Evolutionary conservation across 2,797 vertebrate species (phyloP).

Genomic region (Phoeniculus purpureus): DNA sequence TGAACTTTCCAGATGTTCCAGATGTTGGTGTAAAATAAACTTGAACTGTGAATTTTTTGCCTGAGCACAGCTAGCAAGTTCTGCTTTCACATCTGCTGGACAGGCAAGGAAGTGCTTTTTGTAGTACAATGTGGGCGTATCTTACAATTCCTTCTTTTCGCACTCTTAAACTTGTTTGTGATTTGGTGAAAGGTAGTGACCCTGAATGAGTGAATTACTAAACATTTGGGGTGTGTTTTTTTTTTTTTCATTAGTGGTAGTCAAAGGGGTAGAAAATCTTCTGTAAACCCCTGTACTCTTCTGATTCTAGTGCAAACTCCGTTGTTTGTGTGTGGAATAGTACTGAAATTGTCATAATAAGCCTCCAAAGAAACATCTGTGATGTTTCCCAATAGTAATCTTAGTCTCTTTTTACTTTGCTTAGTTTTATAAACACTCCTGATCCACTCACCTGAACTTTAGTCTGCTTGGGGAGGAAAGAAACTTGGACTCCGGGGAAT

Average conservation of each 20-base stretch:
- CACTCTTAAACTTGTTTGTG: neutral
- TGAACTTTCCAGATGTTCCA: neutral
- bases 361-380: neutral
- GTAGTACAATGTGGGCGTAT: neutral
- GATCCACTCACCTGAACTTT: conserved; percentile 38
- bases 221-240: neutral
- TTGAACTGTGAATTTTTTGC: neutral
- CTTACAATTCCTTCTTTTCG: fast-evolving
- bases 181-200: neutral
- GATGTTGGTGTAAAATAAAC: neutral
- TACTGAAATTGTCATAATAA: neutral
- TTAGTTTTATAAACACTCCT: neutral
- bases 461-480: neutral
- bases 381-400: neutral
- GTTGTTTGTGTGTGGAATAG: neutral
- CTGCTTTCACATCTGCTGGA: conserved; percentile 22
- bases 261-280: neutral
- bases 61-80: neutral
- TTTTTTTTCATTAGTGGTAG: neutral
- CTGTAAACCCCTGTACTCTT: neutral
- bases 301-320: neutral
- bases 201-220: neutral
- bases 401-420: conserved; percentile 25
- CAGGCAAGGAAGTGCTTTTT: neutral
- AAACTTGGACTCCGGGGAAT: neutral